Percentiles rank a stretch among this genome's conserved stretches.
Conservation (phyloP, 2,113 vertebrate species). For the Archilochus colubris region DNA sequence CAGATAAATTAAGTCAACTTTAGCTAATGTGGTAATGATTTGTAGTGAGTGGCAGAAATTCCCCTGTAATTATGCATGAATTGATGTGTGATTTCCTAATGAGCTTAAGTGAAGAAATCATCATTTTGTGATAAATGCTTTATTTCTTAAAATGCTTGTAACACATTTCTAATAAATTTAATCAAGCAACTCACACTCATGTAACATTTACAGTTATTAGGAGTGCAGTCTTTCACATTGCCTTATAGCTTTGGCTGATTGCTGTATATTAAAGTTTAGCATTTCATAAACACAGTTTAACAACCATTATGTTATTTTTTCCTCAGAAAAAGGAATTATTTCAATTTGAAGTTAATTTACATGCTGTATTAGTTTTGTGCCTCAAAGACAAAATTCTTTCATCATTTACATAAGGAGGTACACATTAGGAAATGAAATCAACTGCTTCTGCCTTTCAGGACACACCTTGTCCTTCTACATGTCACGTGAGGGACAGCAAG, state of each 20-base stretch:
- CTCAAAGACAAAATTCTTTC: slow-evolving; percentile 48
- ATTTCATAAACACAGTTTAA: slow-evolving; percentile 71
- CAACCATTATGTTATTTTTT: slow-evolving; percentile 66
- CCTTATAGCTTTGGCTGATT: slow-evolving; percentile 68
- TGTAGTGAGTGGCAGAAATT: slow-evolving; percentile 80
- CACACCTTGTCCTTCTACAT: neutral
- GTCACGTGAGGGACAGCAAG: neutral
- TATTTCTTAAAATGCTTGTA: slow-evolving; percentile 82
- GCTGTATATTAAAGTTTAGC: slow-evolving; percentile 63
- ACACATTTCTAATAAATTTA: slow-evolving; percentile 83
- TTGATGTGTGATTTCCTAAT: slow-evolving; percentile 87
- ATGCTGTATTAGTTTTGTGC: slow-evolving; percentile 44
- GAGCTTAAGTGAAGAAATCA: slow-evolving; percentile 84
- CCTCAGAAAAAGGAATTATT: slow-evolving; percentile 66
- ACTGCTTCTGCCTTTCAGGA: slow-evolving; percentile 16
- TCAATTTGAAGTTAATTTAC: slow-evolving; percentile 64
- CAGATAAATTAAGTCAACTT: slow-evolving; percentile 76
- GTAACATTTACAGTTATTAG: slow-evolving; percentile 78
- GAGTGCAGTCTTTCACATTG: slow-evolving; percentile 65
- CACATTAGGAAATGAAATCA: neutral
- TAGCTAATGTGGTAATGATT: slow-evolving; percentile 81
- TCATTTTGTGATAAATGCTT: slow-evolving; percentile 82
- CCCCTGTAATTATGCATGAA: slow-evolving; percentile 83
- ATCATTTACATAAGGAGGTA: slow-evolving; percentile 17
- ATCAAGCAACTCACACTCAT: slow-evolving; percentile 74